These are phyloP conservation scores for Phalacrocorax carbo DNA, from an alignment of 2,113 vertebrate genomes.

Conservation along the genomic window DNA sequence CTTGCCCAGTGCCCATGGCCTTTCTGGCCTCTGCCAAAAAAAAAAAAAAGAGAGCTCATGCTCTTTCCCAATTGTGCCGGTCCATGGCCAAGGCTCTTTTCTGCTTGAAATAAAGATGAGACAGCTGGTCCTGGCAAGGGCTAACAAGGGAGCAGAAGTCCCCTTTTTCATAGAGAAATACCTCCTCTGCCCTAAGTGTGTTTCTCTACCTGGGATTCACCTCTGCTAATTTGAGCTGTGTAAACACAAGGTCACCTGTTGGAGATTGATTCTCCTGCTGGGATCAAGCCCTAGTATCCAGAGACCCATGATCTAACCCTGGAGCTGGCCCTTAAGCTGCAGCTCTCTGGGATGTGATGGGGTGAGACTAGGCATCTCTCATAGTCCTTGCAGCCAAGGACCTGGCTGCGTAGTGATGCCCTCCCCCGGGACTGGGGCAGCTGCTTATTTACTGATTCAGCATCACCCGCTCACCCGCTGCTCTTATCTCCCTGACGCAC, in stretches of 20 bases:
- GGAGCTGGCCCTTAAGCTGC: not conserved
- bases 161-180: not conserved
- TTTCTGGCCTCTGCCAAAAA: not conserved
- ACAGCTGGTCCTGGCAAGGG: not conserved
- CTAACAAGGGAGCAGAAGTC: not conserved
- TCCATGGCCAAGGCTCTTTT: rapidly evolving
- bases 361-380: not conserved
- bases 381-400: not conserved
- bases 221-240: rapidly evolving
- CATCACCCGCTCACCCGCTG: rapidly evolving
- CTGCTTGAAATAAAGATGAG: not conserved
- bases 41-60: not conserved
- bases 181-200: rapidly evolving
- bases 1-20: not conserved
- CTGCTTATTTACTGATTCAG: not conserved
- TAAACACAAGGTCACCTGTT: not conserved
- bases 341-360: rapidly evolving
- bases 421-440: too few species aligned
- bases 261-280: not conserved
- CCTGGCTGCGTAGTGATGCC: rapidly evolving
- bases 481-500: not conserved
- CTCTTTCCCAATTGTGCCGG: not conserved
- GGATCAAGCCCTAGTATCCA: not conserved
- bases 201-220: not conserved
- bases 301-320: not conserved